Evolutionary conservation across 2,113 vertebrate species (phyloP).

Genomic region (Phalacrocorax brasilianus): DNA sequence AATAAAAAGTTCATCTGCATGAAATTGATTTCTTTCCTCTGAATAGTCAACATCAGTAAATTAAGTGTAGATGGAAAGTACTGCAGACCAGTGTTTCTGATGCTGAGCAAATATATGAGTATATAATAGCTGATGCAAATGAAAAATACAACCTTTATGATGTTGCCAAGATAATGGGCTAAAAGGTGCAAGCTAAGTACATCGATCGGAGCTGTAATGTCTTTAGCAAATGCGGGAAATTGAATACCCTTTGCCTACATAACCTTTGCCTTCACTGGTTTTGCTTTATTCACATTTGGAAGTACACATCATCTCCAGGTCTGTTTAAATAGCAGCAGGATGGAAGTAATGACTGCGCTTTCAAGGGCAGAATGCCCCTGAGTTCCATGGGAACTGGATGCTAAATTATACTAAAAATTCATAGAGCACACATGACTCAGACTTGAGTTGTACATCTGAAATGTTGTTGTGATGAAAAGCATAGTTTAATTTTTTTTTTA

Average conservation of each 20-base stretch:
- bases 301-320: neutral
- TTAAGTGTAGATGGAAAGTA: neutral
- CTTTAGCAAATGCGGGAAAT: neutral
- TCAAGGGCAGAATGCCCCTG: constrained; percentile 2
- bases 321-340: constrained; percentile 38
- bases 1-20: neutral
- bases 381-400: neutral
- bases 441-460: neutral
- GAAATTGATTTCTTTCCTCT: neutral
- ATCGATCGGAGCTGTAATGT: neutral
- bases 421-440: neutral
- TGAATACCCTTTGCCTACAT: constrained; percentile 12
- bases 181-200: neutral
- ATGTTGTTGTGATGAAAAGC: neutral
- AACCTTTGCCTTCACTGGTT: constrained; percentile 14
- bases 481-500: neutral
- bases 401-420: neutral
- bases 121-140: neutral
- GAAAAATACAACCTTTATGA: neutral
- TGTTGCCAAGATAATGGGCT: neutral
- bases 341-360: constrained; percentile 14
- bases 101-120: neutral
- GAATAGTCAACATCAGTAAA: neutral
- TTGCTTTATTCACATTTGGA: constrained; percentile 22
- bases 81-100: neutral